Conservation (phyloP, 2,888 invertebrate species). For the Octodonta nipae region DNA sequence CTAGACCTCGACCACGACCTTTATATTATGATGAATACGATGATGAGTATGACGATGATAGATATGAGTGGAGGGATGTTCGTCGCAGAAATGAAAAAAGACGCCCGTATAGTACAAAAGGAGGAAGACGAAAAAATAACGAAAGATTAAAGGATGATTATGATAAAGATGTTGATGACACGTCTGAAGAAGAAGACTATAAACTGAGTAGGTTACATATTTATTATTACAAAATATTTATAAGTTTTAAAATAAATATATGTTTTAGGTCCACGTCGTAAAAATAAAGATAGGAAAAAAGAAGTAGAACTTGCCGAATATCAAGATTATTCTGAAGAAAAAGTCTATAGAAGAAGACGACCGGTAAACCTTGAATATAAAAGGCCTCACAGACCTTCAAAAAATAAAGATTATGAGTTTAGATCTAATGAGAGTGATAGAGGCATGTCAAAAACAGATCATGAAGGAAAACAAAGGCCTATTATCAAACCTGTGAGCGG, state of each 20-base stretch:
- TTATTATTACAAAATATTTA: background rate
- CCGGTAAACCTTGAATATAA: background rate
- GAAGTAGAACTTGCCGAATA: background rate
- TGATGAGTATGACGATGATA: constrained; percentile 41
- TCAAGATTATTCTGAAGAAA: background rate
- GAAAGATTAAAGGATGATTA: constrained; percentile 19
- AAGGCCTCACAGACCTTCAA: background rate
- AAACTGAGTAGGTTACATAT: constrained; percentile 4
- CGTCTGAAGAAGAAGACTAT: constrained; percentile 14
- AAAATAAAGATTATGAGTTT: background rate
- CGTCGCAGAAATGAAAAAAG: constrained; percentile 20
- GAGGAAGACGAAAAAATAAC: constrained; percentile 17
- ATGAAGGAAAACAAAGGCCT: constrained; percentile 19
- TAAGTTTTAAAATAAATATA: too few relatives aligned
- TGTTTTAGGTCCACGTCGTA: too few relatives aligned
- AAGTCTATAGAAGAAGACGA: background rate
- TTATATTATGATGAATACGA: constrained; percentile 40
- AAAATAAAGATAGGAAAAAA: constrained; percentile 7
- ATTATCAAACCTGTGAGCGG: constrained; percentile 51
- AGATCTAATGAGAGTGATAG: too few relatives aligned
- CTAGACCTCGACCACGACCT: constrained; percentile 44
- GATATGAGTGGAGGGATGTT: constrained; percentile 28
- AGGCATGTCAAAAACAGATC: too few relatives aligned
- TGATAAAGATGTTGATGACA: constrained; percentile 24
- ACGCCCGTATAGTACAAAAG: constrained; percentile 18